A percentile compares a stretch with the other conserved stretches of the same genome.
Evolutionary conservation across 2,113 vertebrate species (phyloP).

Genomic region (human): DNA sequence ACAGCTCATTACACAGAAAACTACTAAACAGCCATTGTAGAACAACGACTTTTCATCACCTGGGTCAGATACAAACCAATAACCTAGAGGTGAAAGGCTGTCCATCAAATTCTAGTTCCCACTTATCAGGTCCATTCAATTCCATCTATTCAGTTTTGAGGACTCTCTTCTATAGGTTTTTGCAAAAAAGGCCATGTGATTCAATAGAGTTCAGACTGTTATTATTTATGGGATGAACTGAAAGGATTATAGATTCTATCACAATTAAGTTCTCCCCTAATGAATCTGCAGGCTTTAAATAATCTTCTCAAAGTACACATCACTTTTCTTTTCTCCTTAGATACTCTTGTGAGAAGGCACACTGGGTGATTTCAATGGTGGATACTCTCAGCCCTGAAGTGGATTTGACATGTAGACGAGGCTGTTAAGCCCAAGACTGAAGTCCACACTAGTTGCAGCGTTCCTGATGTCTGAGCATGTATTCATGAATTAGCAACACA

Average conservation of each 20-base stretch:
- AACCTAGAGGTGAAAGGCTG: constrained; percentile 81
- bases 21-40: constrained; percentile 74
- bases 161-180: constrained; percentile 76
- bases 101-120: constrained; percentile 79
- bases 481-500: constrained; percentile 64
- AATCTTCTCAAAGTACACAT: constrained; percentile 80
- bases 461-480: constrained; percentile 71
- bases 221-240: constrained; percentile 78
- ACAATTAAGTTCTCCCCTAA: constrained; percentile 79
- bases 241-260: constrained; percentile 79
- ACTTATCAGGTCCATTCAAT: constrained; percentile 75
- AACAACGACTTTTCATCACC: constrained; percentile 79
- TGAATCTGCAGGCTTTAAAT: constrained; percentile 79
- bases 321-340: constrained; percentile 76
- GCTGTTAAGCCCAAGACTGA: constrained; percentile 64
- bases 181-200: constrained; percentile 73
- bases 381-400: constrained; percentile 72
- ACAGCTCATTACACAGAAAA: constrained; percentile 78
- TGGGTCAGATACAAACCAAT: constrained; percentile 80
- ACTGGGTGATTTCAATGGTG: constrained; percentile 79
- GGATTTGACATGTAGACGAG: constrained; percentile 73
- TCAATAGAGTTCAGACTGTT: constrained; percentile 77
- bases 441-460: constrained; percentile 68
- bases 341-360: constrained; percentile 72
- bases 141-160: constrained; percentile 78